These are phyloP conservation scores for Dipodomys spectabilis DNA, from an alignment of 2,113 vertebrate genomes.

Conservation along the genomic window DNA sequence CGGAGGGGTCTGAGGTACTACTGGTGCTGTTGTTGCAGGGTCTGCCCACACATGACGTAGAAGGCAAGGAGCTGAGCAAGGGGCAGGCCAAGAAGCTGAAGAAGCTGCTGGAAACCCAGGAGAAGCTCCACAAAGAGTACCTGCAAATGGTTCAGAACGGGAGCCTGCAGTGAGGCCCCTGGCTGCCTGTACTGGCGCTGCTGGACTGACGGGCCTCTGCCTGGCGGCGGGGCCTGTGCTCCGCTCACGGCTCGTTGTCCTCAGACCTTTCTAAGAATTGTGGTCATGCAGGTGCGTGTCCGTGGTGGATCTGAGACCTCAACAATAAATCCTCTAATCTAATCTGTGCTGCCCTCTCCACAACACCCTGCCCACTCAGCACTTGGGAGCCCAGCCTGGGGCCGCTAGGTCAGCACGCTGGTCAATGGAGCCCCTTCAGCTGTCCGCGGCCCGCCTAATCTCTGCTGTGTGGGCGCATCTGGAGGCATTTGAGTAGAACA, in stretches of 20 bases:
- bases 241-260: not conserved
- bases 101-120: conserved; percentile 94
- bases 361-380: not conserved
- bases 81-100: conserved; percentile 95
- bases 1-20: not conserved
- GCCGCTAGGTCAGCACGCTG: conserved; percentile 68
- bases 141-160: conserved; percentile 89
- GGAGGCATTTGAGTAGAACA: conserved; percentile 35
- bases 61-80: conserved; percentile 97
- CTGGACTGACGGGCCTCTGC: not conserved
- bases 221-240: no score
- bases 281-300: conserved; percentile 6
- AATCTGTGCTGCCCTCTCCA: not conserved
- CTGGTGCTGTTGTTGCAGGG: conserved; percentile 87
- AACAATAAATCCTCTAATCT: conserved; percentile 80
- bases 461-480: conserved; percentile 29
- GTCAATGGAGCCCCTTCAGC: conserved; percentile 39
- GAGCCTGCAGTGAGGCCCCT: conserved; percentile 82
- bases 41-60: conserved; percentile 94
- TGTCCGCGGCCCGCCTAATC: conserved; percentile 42
- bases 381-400: rapidly evolving
- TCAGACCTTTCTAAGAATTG: conserved; percentile 51
- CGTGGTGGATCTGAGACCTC: conserved; percentile 53
- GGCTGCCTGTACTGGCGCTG: not conserved
- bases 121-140: conserved; percentile 93